Base-by-base conservation (phyloP, 1,140 invertebrate genomes). In the Platorchestia sp. region DNA sequence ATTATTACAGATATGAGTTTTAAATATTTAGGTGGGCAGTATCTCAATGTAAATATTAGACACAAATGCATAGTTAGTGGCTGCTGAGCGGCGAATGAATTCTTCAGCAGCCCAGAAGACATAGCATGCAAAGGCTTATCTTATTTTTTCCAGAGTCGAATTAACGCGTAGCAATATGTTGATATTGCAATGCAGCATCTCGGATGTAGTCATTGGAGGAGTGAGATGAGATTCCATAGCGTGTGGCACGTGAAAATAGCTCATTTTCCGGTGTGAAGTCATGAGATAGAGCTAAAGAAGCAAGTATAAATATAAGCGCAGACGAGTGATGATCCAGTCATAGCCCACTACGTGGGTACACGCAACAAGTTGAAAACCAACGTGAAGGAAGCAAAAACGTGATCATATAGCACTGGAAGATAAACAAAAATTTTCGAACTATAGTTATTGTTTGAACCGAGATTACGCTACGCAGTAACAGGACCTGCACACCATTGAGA, bases 1-100 rank as follows among this genome's bases (percentile, higher is more conserved):
- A 93, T 93, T 93, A 93, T 93, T 93, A 93, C 91, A 93, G 91
- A 93, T 93, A 93, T 93, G 91, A 93, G 91, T 93, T 93, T 93
- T 93, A 93, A 93, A 93, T 93, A 93, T 93, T 93, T 47, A 93
- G 6, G 41, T 93, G 91, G 91, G 91, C 91, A 93, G 91, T 93
- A 45, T 93, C 43, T 93, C 91, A 93, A 93, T 93, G 91, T 93
- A 93, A 93, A 93, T 93, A 93, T 93, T 93, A 93, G 91, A 93
- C 91, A 93, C 91, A 93, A 93, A 93, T 93, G 91, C 91, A 93
- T 93, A 93, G 91, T 93, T 93, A 93, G 43, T 93, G 45, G 45
- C 91, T 45, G 44, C 91, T 47, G 91, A 93, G 36, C 44, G 59
- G 59, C 59, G 59, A 75, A 89, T 89, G 87, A 42, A 89, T 41